Conservation (phyloP, 1,140 invertebrate species). For the Sycophaga agraensis region DNA sequence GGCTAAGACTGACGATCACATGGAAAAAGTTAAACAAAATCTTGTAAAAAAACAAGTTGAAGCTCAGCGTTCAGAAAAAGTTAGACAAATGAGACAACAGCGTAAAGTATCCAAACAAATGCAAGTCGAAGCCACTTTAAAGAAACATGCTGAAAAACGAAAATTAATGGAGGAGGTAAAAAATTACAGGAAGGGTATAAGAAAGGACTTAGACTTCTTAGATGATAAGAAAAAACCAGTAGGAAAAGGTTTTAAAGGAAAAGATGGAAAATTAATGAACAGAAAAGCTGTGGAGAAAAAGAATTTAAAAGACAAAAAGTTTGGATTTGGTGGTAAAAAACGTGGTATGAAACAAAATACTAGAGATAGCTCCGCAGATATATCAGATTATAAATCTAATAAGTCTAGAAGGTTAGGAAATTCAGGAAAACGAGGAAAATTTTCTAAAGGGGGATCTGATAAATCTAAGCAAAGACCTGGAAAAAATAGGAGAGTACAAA, state of each 20-base stretch:
- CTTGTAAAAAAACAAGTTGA: constrained; percentile 81
- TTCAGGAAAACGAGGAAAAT: constrained; percentile 50
- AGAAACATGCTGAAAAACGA: constrained; percentile 75
- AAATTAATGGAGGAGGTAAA: constrained; percentile 84
- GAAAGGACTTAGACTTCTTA: constrained; percentile 79
- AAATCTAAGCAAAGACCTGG: constrained; percentile 57
- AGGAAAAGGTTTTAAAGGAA: constrained; percentile 34
- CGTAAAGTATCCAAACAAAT: constrained; percentile 91
- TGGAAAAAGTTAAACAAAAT: constrained; percentile 91
- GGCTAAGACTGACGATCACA: constrained; percentile 96
- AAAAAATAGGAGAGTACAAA: constrained; percentile 64
- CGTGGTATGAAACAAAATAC: constrained; percentile 87
- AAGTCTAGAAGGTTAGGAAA: constrained; percentile 37
- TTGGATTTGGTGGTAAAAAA: constrained; percentile 96
- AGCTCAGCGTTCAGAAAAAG: constrained; percentile 84
- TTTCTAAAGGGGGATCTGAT: constrained; percentile 37
- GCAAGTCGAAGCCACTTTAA: constrained; percentile 79
- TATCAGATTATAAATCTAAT: constrained; percentile 63
- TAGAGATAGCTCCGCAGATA: constrained; percentile 71
- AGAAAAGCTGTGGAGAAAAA: constrained; percentile 63
- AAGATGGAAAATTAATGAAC: constrained; percentile 37
- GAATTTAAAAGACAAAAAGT: constrained; percentile 81
- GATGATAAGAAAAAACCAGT: constrained; percentile 67
- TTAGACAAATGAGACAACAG: constrained; percentile 84
- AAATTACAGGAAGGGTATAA: constrained; percentile 80